Evolutionary conservation across 2,888 invertebrate species (phyloP), one percentile per base, ranked within the genome.

Genomic region (Ophioninae sp.): DNA sequence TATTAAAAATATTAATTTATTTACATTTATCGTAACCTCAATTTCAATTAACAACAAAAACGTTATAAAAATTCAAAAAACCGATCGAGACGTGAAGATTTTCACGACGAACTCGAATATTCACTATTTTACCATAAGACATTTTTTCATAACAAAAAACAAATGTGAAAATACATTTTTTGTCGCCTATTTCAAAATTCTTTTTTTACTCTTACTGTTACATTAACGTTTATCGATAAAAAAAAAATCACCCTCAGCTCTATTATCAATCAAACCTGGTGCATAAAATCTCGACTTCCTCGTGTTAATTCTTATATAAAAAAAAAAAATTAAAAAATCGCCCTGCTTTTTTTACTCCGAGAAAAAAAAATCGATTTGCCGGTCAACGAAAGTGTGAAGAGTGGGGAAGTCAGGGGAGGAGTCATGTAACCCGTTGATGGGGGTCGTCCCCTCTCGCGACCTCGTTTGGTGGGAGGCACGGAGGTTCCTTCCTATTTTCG

Each of bases 361-460:
- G 13, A 8, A 13, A 37, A 70, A 82, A 68, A 84, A 39, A 78
- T 68, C 61, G 80, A 57, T 69, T 50, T 23, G 39, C 44, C 65
- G 59, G 30, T 70, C 57, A 70, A 72, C 77, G 79, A 67, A 73
- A 59, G 41, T 44, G 50, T 64, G 23, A 50, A 50, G 83, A 68
- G 77, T 83, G 87, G 88, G 86, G 86, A 86, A 86, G 82, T 82
- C 81, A 82, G 83, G 87, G 90, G 90, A 89, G 90, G 90, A 90
- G 90, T 85, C 89, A 87, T 87, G 87, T 82, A 85, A 85, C 83
- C 85, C 86, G 78, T 86, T 86, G 67, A n/a, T 67, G 64, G 67
- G 61, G 44, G 20, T 74, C 56, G 50, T 50, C 67, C 81, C 76
- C 83, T 70, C 81, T 85, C 73, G 65, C 76, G 75, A 39, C 61